Percentiles rank a stretch among this genome's conserved stretches.
Conservation (phyloP, 1,140 invertebrate species). For the Psix sp. region DNA sequence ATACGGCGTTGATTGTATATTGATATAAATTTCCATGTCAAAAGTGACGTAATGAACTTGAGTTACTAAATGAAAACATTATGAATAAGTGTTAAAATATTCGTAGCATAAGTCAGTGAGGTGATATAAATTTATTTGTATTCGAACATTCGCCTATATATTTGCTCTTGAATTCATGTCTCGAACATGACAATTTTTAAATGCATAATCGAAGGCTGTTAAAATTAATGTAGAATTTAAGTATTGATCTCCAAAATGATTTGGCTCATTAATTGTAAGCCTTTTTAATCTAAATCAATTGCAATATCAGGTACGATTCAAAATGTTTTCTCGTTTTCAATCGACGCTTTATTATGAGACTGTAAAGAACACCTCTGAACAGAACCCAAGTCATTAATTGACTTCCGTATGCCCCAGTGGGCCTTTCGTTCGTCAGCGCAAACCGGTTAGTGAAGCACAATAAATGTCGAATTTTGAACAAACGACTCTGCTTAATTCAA, state of each 20-base stretch:
- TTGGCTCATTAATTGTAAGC: slow-evolving; percentile 8
- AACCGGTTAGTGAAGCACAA: slow-evolving; percentile 32
- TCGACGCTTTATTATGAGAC: slow-evolving; percentile 3
- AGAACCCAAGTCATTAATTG: slow-evolving; percentile 32
- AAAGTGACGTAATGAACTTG: too few species aligned
- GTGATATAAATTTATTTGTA: too few species aligned
- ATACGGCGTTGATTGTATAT: too few species aligned
- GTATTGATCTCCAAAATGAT: background rate
- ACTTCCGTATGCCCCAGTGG: slow-evolving; percentile 29
- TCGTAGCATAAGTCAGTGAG: too few species aligned
- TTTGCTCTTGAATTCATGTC: too few species aligned
- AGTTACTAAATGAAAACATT: too few species aligned
- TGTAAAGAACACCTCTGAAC: slow-evolving; percentile 19
- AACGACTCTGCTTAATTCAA: slow-evolving; percentile 27
- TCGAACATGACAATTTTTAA: too few species aligned
- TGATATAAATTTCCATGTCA: too few species aligned
- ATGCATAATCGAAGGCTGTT: too few species aligned
- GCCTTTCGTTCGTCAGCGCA: slow-evolving; percentile 31
- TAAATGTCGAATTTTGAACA: slow-evolving; percentile 25
- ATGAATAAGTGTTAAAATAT: too few species aligned
- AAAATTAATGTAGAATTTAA: too few species aligned
- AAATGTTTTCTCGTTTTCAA: slow-evolving; percentile 3
- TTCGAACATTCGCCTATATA: too few species aligned
- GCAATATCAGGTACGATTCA: background rate
- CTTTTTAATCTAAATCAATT: slow-evolving; percentile 21